phyloP scores from a whole-genome alignment of 2,797 vertebrate species.

The Eurystomus glaucurus region DNA sequence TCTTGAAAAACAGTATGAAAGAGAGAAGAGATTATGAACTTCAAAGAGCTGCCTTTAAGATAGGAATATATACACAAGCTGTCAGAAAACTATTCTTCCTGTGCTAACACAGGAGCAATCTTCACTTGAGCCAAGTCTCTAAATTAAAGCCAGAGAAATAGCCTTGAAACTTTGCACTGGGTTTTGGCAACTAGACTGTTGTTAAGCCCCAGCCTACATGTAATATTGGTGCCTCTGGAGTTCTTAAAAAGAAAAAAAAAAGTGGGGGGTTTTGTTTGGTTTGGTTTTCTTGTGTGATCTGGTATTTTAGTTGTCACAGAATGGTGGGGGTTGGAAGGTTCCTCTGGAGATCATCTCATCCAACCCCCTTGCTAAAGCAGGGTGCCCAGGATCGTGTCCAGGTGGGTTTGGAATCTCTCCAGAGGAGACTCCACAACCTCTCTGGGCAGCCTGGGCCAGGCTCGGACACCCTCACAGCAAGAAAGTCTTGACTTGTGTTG shows the following conservation, averaged over 20 bases:
- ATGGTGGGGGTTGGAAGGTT: too few species aligned
- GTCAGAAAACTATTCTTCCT: neutral
- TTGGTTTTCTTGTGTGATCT: neutral
- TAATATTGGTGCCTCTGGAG: rapidly evolving
- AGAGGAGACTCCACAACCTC: too few species aligned
- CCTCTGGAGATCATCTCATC: too few species aligned
- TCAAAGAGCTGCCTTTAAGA: constrained; percentile 11
- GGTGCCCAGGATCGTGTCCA: too few species aligned
- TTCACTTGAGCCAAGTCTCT: neutral
- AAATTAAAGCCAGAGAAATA: too few species aligned
- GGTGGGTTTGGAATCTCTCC: neutral
- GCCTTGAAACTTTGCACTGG: too few species aligned
- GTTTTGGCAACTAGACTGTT: neutral
- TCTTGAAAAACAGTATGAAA: neutral
- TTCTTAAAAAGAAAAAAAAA: neutral
- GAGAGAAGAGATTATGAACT: neutral
- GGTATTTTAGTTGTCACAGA: neutral
- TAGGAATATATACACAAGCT: neutral
- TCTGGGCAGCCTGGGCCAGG: too few species aligned
- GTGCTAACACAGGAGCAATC: neutral
- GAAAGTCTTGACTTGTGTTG: too few species aligned
- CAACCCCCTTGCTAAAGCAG: too few species aligned
- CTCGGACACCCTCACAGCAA: too few species aligned
- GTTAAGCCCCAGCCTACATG: rapidly evolving
- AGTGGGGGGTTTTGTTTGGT: too few species aligned